A percentile compares a stretch with the other conserved stretches of the same genome.
Evolutionary conservation across 2,113 vertebrate species (phyloP).

Genomic region (Tonatia bakeri): DNA sequence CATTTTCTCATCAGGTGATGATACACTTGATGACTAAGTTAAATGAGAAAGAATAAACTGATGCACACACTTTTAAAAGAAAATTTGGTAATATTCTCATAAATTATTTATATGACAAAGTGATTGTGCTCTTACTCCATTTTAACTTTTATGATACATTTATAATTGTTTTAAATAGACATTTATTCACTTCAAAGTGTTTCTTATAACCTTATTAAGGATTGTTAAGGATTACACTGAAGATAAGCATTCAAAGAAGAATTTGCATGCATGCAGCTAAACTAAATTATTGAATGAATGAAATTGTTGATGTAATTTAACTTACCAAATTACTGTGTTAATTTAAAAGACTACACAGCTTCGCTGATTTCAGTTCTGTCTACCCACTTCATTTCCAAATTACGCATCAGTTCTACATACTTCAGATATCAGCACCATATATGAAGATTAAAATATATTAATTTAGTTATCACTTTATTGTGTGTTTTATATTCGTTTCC

Average conservation of each 20-base stretch:
- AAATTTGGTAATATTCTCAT: not conserved
- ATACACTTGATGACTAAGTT: not conserved
- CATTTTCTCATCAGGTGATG: not conserved
- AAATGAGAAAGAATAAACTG: not conserved
- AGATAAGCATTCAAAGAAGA: not conserved
- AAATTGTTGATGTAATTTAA: not conserved
- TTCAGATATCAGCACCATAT: not conserved
- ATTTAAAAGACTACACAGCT: not conserved
- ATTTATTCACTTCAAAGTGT: slow-evolving; percentile 7
- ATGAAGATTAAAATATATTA: not conserved
- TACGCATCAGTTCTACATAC: not conserved
- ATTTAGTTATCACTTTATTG: not conserved
- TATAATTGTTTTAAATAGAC: not conserved
- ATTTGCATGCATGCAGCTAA: not conserved
- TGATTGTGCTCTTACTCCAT: not conserved
- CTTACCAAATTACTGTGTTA: not conserved
- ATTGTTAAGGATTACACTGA: not conserved
- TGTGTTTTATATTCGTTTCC: not conserved
- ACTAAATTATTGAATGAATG: not conserved
- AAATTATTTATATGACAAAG: not conserved
- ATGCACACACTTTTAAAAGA: not conserved
- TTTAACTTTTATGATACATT: slow-evolving; percentile 5
- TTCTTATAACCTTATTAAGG: not conserved
- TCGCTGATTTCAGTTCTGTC: not conserved
- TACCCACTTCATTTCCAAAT: not conserved